A percentile compares a stretch with the other conserved stretches of the same genome.
phyloP scores from a whole-genome alignment of 2,113 vertebrate species.

The Procapra przewalskii region DNA sequence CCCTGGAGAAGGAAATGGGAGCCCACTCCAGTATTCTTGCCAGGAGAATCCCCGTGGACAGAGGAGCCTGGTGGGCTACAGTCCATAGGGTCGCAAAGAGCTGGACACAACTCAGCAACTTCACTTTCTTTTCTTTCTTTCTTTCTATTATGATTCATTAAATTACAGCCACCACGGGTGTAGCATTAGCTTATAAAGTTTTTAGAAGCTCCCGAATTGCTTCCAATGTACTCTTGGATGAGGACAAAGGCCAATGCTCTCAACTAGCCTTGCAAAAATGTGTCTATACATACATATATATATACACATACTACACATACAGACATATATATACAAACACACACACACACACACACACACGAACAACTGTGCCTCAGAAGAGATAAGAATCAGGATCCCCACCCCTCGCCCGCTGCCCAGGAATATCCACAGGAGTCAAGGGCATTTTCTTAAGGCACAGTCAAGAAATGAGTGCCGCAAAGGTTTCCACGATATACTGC shows the following conservation, averaged over 20 bases:
- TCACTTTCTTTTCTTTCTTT: neutral
- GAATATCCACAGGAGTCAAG: neutral
- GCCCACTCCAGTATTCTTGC: neutral
- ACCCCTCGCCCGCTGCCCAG: neutral
- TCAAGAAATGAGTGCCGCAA: neutral
- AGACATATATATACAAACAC: neutral
- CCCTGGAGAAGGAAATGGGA: neutral
- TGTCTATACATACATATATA: neutral
- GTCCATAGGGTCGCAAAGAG: neutral
- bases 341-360: neutral
- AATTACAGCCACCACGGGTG: neutral
- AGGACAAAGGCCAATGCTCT: neutral
- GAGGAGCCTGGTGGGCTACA: neutral
- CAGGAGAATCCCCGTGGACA: neutral
- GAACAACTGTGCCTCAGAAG: neutral
- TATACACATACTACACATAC: fast-evolving
- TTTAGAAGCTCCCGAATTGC: neutral
- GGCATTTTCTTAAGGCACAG: neutral
- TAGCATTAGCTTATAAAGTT: neutral
- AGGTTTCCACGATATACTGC: neutral
- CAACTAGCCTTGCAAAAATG: neutral
- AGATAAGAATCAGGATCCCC: neutral
- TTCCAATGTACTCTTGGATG: neutral
- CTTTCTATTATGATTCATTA: neutral
- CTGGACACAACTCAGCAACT: neutral